A percentile compares a stretch with the other conserved stretches of the same genome.
Evolutionary conservation across 2,797 vertebrate genomes (phyloP).

Genomic region (Caiman crocodilus): DNA sequence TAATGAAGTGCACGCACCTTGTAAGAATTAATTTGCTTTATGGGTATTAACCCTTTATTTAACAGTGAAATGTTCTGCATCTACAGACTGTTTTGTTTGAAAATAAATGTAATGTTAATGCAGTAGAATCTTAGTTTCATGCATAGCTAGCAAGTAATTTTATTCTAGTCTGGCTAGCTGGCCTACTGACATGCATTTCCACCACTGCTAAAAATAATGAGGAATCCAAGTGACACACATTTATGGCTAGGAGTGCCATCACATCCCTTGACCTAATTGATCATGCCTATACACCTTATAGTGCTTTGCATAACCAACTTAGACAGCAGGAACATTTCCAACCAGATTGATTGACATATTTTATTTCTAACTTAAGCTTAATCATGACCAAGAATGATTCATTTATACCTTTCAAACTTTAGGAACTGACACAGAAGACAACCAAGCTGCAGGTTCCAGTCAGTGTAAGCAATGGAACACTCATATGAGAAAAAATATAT

Average conservation of each 20-base stretch:
- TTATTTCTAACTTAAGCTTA: slow-evolving; percentile 83
- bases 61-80: too few species aligned
- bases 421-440: slow-evolving; percentile 47
- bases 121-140: slow-evolving; percentile 26
- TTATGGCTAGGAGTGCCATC: slow-evolving; percentile 71
- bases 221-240: slow-evolving; percentile 72
- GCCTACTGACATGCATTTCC: slow-evolving; percentile 73
- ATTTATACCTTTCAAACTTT: slow-evolving; percentile 71
- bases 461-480: not conserved
- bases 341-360: slow-evolving; percentile 83
- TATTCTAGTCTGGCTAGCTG: slow-evolving; percentile 70
- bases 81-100: slow-evolving; percentile 15
- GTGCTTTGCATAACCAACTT: slow-evolving; percentile 83
- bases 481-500: slow-evolving; percentile 52
- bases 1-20: too few species aligned
- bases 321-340: slow-evolving; percentile 81
- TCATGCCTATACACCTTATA: slow-evolving; percentile 78
- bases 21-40: too few species aligned
- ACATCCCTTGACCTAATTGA: slow-evolving; percentile 80
- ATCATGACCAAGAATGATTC: slow-evolving; percentile 75
- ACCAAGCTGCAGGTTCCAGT: slow-evolving; percentile 13
- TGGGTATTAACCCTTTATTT: too few species aligned
- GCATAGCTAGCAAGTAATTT: slow-evolving; percentile 65
- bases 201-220: slow-evolving; percentile 79
- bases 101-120: slow-evolving; percentile 63